Evolutionary conservation across 2,888 invertebrate species (phyloP), one percentile per base, ranked within the genome.

Genomic region (Amblyjoppa fuscipennis): DNA sequence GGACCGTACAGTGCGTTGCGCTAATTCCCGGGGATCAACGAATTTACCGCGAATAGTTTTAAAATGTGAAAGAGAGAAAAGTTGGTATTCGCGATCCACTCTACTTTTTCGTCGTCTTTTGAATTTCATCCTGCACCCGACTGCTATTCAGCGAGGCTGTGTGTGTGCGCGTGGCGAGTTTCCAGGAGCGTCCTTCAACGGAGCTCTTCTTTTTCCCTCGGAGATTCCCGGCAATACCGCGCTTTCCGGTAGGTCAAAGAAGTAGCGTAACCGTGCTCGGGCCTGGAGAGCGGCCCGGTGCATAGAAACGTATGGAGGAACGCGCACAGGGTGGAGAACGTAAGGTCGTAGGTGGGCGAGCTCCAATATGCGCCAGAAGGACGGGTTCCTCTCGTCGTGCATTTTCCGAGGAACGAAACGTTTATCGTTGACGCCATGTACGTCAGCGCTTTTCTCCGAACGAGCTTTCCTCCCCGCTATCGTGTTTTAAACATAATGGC

Each of bases 301-400:
- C n/a, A 20, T 3, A 56, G 28, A 28, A 59, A 59, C 25, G 25
- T 28, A 28, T 28, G 28, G 45, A 13, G 11, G 3, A 45, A 28
- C 28, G 59, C 59, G 20, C 59, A 25, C 9, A 59, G 25, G 25
- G 28, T 11, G 11, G 59, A 59, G 53, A 45, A 34, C 31, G 49
- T 16, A 74, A 74, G 41, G 45, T 41, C 41, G 31, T 45, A 41
- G 53, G 6, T 45, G n/a, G 16, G 51, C 59, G 49, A 56, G 49
- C 38, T 31, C 69, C 68, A 61, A 84, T 84, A 73, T 81, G 59
- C 81, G 77, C 81, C 84, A 78, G 68, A 84, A 66, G 71, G 64
- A 61, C 53, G 73, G 68, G 51, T 74, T 68, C 68, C 25, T 25
- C 59, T 20, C 77, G 73, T 25, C 68, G 59, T 81, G 77, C 77